Conservation (phyloP, 1,140 invertebrate genomes). For the Sweltsa coloradensis region DNA sequence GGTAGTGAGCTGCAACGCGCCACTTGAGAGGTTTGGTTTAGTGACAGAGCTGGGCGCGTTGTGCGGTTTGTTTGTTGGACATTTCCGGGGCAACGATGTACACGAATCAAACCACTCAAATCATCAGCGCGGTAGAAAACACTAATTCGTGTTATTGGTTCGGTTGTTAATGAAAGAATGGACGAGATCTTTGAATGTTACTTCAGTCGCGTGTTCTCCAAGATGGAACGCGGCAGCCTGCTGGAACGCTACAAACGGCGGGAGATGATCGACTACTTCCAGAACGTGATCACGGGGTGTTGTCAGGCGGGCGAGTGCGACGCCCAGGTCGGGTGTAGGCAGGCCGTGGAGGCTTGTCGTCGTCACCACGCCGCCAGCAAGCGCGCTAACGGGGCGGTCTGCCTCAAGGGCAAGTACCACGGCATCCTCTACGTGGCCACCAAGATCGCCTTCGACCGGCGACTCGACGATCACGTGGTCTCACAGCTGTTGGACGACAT, state of each 20-base stretch:
- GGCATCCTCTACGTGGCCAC: conserved; percentile 65
- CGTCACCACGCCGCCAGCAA: conserved; percentile 47
- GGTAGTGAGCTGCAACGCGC: too few relatives aligned
- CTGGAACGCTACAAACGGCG: conserved; percentile 46
- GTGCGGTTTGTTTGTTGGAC: too few relatives aligned
- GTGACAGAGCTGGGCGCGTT: too few relatives aligned
- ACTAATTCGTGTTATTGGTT: too few relatives aligned
- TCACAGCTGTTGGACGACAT: conserved; percentile 53
- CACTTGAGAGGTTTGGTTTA: too few relatives aligned
- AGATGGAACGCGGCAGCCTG: conserved; percentile 47
- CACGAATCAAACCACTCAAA: too few relatives aligned
- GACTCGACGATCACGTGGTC: conserved; percentile 53
- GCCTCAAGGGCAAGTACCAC: conserved; percentile 69
- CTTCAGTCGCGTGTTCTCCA: conserved; percentile 49
- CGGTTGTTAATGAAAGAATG: conserved; percentile 31
- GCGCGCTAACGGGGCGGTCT: conserved; percentile 50
- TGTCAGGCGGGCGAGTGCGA: conserved; percentile 33
- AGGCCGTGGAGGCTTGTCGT: conserved; percentile 43
- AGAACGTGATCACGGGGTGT: conserved; percentile 53
- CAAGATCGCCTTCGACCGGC: conserved; percentile 66
- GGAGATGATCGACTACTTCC: conserved; percentile 51
- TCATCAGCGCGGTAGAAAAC: too few relatives aligned
- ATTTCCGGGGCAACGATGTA: too few relatives aligned
- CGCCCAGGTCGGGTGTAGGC: neutral
- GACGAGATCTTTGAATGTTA: conserved; percentile 54